A percentile compares a stretch with the other conserved stretches of the same genome.
Conservation (phyloP, 2,888 invertebrate genomes). For the Heteromyza rotundicornis region DNA sequence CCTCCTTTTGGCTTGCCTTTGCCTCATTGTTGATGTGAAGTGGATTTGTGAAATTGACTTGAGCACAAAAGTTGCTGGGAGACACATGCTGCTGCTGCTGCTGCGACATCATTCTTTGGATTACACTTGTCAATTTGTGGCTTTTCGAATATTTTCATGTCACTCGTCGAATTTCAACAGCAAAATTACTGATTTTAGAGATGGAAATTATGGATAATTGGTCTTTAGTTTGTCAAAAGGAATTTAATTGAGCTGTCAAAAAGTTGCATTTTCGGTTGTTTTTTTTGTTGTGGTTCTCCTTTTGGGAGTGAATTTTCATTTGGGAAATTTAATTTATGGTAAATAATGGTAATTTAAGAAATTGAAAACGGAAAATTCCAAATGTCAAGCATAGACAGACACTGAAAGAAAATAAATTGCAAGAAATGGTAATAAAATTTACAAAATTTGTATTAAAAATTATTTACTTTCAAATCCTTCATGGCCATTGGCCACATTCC, state of each 20-base stretch:
- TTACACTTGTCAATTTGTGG: slow-evolving; percentile 44
- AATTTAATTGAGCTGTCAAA: slow-evolving; percentile 41
- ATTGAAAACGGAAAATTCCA: no score
- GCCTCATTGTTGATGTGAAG: neutral
- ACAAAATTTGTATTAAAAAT: no score
- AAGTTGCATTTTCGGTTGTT: slow-evolving; percentile 20
- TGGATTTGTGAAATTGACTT: slow-evolving; percentile 21
- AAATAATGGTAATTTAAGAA: no score
- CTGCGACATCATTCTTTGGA: slow-evolving; percentile 31
- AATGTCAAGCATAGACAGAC: no score
- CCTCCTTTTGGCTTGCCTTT: neutral
- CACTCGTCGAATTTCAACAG: neutral
- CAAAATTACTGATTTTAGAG: slow-evolving; percentile 18
- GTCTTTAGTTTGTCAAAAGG: slow-evolving; percentile 26
- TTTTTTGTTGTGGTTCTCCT: neutral
- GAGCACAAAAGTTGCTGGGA: slow-evolving; percentile 17
- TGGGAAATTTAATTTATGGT: no score
- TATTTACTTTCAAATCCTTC: no score
- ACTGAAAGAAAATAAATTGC: no score
- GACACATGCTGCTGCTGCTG: slow-evolving; percentile 6
- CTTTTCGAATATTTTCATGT: slow-evolving; percentile 33
- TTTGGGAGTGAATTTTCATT: slow-evolving; percentile 4
- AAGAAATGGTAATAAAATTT: no score
- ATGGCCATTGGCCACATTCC: no score
- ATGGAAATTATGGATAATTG: slow-evolving; percentile 36